phyloP scores from a whole-genome alignment of 37 sponge, comb jelly and placozoan species.

The Aphrocallistes beatrix region DNA sequence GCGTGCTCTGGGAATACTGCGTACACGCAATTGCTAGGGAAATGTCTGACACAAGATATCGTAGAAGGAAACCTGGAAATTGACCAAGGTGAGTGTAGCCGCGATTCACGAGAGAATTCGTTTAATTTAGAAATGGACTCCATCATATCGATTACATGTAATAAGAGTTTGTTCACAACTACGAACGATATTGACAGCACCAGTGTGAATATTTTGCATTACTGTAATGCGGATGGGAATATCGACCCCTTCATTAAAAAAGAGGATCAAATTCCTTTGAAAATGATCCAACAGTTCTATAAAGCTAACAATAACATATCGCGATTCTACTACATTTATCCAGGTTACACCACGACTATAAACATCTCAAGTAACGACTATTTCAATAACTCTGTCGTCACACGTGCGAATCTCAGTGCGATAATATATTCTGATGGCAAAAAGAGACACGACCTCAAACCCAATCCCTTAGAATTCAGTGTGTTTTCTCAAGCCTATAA shows the following conservation, averaged over 20 bases:
- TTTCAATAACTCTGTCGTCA: not conserved
- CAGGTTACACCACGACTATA: not conserved
- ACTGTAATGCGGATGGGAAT: not conserved
- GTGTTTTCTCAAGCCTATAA: not conserved
- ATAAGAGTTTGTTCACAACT: not conserved
- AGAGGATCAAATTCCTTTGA: not conserved
- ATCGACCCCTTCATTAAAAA: not conserved
- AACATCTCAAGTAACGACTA: not conserved
- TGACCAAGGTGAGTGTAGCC: not conserved
- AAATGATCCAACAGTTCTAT: not conserved
- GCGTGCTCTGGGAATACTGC: not conserved
- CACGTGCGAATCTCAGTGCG: not conserved
- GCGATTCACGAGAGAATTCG: not conserved
- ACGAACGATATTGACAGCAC: not conserved
- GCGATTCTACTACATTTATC: not conserved
- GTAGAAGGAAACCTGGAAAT: not conserved
- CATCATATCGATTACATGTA: not conserved
- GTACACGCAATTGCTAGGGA: not conserved
- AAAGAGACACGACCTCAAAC: not conserved
- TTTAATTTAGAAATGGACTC: not conserved
- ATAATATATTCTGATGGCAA: not conserved
- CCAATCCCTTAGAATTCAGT: too few relatives aligned
- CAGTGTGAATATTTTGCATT: not conserved
- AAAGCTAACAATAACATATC: not conserved
- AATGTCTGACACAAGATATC: not conserved